Conservation (phyloP, 2,888 invertebrate species). For the Drosophila meridiana region DNA sequence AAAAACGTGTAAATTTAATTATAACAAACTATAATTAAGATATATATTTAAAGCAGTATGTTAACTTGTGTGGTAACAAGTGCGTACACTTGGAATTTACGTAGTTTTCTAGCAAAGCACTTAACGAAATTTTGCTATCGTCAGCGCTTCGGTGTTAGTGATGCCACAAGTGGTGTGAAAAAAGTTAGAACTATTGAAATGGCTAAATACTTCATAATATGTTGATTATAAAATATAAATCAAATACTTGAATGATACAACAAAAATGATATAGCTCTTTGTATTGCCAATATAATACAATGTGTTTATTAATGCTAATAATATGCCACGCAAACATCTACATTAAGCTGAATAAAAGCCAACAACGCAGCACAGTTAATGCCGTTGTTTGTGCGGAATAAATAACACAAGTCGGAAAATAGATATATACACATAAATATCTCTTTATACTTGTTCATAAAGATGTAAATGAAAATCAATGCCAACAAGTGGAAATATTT, state of each 20-base stretch:
- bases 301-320: not conserved
- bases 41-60: conserved; percentile 6
- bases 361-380: conserved; percentile 27
- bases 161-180: conserved; percentile 38
- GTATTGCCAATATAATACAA: not conserved
- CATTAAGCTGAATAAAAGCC: conserved; percentile 15
- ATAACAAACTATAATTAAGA: conserved; percentile 2
- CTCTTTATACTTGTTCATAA: not conserved
- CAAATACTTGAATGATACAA: not conserved
- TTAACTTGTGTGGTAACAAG: conserved; percentile 12
- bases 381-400: conserved; percentile 44
- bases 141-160: conserved; percentile 60
- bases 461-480: conserved; percentile 42
- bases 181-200: conserved; percentile 13
- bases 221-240: not conserved
- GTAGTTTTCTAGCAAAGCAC: conserved; percentile 10
- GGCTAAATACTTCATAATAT: not conserved
- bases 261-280: not conserved
- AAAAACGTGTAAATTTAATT: conserved; percentile 15
- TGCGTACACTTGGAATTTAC: conserved; percentile 14
- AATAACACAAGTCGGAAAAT: conserved; percentile 51
- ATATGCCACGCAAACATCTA: conserved; percentile 11
- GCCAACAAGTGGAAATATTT: conserved; percentile 31
- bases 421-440: conserved; percentile 16
- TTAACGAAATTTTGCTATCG: conserved; percentile 49